Percentiles rank a stretch among this genome's conserved stretches.
phyloP scores from a whole-genome alignment of 2,797 vertebrate genomes.

The Notamacropus eugenii region DNA sequence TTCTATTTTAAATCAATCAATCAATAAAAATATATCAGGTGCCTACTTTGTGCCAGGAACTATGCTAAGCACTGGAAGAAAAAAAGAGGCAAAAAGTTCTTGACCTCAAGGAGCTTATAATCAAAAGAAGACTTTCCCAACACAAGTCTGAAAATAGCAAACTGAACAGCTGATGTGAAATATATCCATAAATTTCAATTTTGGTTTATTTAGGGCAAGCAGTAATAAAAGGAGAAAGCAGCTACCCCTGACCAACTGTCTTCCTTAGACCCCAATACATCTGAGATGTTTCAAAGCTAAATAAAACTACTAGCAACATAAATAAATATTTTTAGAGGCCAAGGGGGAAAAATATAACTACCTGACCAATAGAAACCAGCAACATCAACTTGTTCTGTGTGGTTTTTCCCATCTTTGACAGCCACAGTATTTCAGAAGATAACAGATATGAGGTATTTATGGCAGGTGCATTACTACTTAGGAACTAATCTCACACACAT shows the following conservation, averaged over 20 bases:
- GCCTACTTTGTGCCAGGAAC: neutral
- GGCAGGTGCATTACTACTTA: conserved; percentile 85
- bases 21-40: neutral
- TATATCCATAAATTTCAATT: neutral
- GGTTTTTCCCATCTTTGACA: conserved; percentile 82
- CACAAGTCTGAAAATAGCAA: neutral
- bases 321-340: neutral
- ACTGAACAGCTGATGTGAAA: neutral
- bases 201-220: neutral
- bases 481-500: conserved; percentile 88
- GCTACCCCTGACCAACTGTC: neutral
- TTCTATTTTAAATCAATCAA: neutral
- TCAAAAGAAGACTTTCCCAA: neutral
- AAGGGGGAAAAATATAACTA: conserved; percentile 48
- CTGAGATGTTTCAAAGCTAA: neutral
- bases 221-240: neutral
- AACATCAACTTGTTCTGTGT: conserved; percentile 80
- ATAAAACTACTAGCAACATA: neutral
- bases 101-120: neutral
- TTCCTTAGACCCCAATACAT: neutral
- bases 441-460: conserved; percentile 84
- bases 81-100: neutral
- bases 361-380: conserved; percentile 69
- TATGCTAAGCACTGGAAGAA: neutral
- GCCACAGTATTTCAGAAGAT: conserved; percentile 84